phyloP scores from a whole-genome alignment of 2,888 invertebrate genomes.

The Cryptosula pallasiana region DNA sequence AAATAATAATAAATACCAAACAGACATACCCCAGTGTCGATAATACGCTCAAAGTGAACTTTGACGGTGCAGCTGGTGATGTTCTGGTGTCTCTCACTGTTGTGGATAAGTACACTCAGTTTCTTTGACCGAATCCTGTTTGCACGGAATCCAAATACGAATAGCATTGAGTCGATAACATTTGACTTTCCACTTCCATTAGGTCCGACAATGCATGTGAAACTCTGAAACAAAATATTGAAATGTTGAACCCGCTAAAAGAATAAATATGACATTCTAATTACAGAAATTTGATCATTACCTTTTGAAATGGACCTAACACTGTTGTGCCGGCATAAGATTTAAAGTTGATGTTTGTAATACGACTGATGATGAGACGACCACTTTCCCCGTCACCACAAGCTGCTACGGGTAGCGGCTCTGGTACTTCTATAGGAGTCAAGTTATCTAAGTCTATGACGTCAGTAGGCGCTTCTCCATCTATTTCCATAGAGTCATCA shows the following conservation, averaged over 20 bases:
- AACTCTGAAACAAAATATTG: too few species aligned
- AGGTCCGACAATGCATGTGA: constrained; percentile 93
- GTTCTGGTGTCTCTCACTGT: constrained; percentile 73
- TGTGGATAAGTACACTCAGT: constrained; percentile 84
- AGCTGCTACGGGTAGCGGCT: constrained; percentile 13
- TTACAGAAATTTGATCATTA: constrained; percentile 52
- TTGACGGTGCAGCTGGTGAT: constrained; percentile 75
- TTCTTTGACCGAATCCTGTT: constrained; percentile 93
- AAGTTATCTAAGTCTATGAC: not conserved
- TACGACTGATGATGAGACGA: constrained; percentile 81
- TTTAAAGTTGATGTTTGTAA: constrained; percentile 90
- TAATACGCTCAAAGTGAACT: constrained; percentile 71
- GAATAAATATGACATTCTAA: too few species aligned
- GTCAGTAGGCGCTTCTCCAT: not conserved
- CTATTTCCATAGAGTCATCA: not conserved
- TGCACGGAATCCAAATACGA: constrained; percentile 96
- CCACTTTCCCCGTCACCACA: constrained; percentile 22
- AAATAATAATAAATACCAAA: not conserved
- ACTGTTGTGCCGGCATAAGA: constrained; percentile 79
- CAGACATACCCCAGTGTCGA: constrained; percentile 49
- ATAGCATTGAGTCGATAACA: constrained; percentile 96
- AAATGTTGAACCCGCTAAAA: too few species aligned
- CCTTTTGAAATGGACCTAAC: constrained; percentile 94
- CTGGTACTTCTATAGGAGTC: constrained; percentile 26
- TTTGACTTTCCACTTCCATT: constrained; percentile 99